phyloP scores from a whole-genome alignment of 2,888 invertebrate species.

The Salticus scenicus region DNA sequence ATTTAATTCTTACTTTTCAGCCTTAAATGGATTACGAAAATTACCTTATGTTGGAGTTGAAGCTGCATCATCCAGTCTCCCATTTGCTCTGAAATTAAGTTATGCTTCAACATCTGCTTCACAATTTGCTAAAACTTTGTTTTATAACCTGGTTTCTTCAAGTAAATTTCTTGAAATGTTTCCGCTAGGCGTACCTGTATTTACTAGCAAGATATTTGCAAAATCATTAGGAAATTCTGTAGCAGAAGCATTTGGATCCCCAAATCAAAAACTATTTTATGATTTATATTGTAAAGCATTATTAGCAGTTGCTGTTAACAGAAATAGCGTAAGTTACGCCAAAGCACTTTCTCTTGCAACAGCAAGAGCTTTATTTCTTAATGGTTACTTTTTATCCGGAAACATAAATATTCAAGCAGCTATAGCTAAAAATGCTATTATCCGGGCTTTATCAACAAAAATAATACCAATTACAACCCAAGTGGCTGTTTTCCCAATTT shows the following conservation, averaged over 20 bases:
- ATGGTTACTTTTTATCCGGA: conserved; percentile 52
- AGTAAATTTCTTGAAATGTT: conserved; percentile 40
- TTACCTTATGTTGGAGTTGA: conserved; percentile 54
- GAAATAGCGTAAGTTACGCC: conserved; percentile 42
- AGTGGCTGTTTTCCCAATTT: conserved; percentile 10
- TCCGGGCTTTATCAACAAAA: not conserved
- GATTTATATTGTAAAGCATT: conserved; percentile 46
- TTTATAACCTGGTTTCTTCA: conserved; percentile 45
- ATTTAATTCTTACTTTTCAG: conserved; percentile 49
- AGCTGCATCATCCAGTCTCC: conserved; percentile 37
- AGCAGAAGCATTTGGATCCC: conserved; percentile 58
- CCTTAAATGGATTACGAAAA: conserved; percentile 52
- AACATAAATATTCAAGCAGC: conserved; percentile 59
- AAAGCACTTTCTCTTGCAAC: conserved; percentile 32
- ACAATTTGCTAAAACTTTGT: conserved; percentile 31
- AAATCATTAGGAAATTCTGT: conserved; percentile 38
- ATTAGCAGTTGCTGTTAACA: conserved; percentile 23
- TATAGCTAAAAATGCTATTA: conserved; percentile 52
- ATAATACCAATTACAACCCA: not conserved
- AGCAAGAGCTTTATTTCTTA: conserved; percentile 41
- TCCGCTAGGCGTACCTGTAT: conserved; percentile 32
- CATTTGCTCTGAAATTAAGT: conserved; percentile 40
- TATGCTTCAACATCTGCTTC: conserved; percentile 40
- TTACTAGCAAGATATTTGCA: conserved; percentile 32
- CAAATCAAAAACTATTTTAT: conserved; percentile 33